Evolutionary conservation across 2,888 invertebrate species (phyloP).

Genomic region (Drosophila pseudotakahashii): DNA sequence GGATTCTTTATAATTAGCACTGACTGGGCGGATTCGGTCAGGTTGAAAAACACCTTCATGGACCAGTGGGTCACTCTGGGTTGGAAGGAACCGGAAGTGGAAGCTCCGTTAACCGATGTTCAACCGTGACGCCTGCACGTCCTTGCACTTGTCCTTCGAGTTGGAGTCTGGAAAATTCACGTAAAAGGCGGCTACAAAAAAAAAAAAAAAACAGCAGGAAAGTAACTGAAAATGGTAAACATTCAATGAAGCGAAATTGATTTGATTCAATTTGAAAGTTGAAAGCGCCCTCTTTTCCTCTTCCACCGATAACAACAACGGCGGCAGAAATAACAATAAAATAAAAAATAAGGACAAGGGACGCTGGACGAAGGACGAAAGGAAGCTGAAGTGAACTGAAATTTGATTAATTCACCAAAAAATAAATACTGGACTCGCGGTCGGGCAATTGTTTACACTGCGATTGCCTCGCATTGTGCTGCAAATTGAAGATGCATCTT

Average conservation of each 20-base stretch:
- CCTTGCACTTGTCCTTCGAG: constrained; percentile 26
- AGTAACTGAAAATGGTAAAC: constrained; percentile 63
- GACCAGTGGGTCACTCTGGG: neutral
- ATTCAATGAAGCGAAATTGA: constrained; percentile 76
- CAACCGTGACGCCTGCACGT: constrained; percentile 39
- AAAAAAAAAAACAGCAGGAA: constrained; percentile 16
- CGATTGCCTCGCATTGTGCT: constrained; percentile 28
- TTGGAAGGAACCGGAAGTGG: too few species aligned
- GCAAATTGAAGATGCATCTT: constrained; percentile 30
- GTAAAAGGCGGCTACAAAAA: constrained; percentile 31
- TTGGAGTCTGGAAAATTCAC: constrained; percentile 44
- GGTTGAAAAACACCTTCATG: constrained; percentile 15
- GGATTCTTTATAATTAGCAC: constrained; percentile 9
- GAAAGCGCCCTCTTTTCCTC: constrained; percentile 13
- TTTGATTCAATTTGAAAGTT: constrained; percentile 74
- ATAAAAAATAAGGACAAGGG: constrained; percentile 3
- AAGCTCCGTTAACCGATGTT: constrained; percentile 2
- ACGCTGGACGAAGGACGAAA: neutral
- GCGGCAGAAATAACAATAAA: constrained; percentile 7
- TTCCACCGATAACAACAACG: constrained; percentile 21
- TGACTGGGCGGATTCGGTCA: neutral
- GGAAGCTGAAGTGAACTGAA: neutral
- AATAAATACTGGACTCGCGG: constrained; percentile 5
- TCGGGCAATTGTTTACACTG: constrained; percentile 21
- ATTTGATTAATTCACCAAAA: constrained; percentile 19